Percentiles rank a stretch among this genome's conserved stretches.
Evolutionary conservation across 2,113 vertebrate species (phyloP).

Genomic region (Erythrolamprus reginae): DNA sequence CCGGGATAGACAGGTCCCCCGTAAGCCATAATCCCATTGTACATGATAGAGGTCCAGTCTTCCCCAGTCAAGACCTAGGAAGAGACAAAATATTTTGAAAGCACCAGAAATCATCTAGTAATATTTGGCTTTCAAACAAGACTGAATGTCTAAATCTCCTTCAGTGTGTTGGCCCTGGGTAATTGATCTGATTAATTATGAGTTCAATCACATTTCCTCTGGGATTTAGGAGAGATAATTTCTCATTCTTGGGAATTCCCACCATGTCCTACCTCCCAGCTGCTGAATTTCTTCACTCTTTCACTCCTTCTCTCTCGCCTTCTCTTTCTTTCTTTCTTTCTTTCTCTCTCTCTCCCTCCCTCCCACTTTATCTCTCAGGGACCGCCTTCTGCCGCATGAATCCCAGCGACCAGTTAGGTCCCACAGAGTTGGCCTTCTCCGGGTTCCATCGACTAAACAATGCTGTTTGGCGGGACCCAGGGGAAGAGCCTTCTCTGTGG

Average conservation of each 20-base stretch:
- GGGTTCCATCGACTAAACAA: too few species aligned
- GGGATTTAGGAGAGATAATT: neutral
- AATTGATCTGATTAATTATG: neutral
- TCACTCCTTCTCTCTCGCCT: neutral
- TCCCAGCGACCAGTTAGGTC: too few species aligned
- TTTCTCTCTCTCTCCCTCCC: too few species aligned
- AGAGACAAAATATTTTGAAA: neutral
- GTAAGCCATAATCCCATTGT: slow-evolving; percentile 90
- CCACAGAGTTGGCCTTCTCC: too few species aligned
- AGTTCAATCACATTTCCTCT: neutral
- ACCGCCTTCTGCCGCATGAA: too few species aligned
- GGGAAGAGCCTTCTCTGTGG: too few species aligned
- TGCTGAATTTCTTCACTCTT: neutral
- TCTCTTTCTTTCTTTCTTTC: too few species aligned
- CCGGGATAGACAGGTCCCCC: slow-evolving; percentile 88
- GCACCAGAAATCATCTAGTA: neutral
- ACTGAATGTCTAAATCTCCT: neutral
- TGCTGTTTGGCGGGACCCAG: too few species aligned
- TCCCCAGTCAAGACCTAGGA: slow-evolving; percentile 89
- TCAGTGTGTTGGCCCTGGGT: neutral
- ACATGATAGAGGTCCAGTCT: slow-evolving; percentile 94
- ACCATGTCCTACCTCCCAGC: neutral
- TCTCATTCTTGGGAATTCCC: neutral
- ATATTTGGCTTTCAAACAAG: neutral
- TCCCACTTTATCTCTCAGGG: too few species aligned